phyloP scores from a whole-genome alignment of 2,113 vertebrate genomes.

The Myrmecophaga tridactyla region DNA sequence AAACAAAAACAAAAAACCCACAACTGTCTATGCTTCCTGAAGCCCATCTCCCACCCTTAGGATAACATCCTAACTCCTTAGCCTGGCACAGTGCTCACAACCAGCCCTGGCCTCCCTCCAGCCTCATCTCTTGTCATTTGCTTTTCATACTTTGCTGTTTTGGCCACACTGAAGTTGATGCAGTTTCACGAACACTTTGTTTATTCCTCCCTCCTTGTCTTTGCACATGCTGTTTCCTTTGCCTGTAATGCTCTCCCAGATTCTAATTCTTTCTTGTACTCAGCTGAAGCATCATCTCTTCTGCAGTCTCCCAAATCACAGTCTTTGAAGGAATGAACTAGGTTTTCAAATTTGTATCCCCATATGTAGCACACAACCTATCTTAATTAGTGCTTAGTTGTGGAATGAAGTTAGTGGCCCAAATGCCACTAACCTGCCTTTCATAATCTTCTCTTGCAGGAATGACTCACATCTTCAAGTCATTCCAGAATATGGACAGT shows the following conservation, averaged over 20 bases:
- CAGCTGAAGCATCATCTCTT: neutral
- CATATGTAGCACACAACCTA: neutral
- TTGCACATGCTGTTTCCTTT: neutral
- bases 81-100: neutral
- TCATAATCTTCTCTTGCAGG: neutral
- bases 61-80: neutral
- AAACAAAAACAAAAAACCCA: no score
- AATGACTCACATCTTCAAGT: neutral
- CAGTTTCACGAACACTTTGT: neutral
- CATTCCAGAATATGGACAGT: neutral
- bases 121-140: neutral
- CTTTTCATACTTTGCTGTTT: neutral
- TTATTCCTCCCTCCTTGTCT: neutral
- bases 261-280: neutral
- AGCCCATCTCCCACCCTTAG: neutral
- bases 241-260: neutral
- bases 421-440: neutral
- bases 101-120: neutral
- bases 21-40: neutral
- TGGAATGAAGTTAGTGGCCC: neutral
- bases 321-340: neutral
- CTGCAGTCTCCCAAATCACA: neutral
- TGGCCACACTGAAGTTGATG: neutral
- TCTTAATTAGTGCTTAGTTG: neutral
- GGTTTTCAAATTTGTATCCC: slow-evolving; percentile 20